These are phyloP conservation scores for Cyclina sinensis DNA, from an alignment of 1,140 invertebrate species.

Conservation along the genomic window DNA sequence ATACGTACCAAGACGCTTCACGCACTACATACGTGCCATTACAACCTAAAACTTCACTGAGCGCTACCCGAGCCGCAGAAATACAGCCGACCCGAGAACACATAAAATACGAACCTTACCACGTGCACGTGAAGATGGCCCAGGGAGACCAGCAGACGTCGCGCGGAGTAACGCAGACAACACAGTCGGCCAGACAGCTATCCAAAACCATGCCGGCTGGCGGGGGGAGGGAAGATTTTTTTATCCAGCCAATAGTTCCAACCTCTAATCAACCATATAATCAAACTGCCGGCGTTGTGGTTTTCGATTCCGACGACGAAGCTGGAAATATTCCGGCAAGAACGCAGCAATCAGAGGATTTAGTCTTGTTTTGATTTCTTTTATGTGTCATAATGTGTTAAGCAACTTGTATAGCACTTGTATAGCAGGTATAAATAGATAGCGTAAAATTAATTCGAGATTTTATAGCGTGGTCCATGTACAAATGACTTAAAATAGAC, in stretches of 20 bases:
- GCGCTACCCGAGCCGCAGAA: background rate
- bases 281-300: slow-evolving; percentile 3
- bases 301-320: slow-evolving; percentile 52
- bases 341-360: background rate
- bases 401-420: too few species aligned
- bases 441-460: too few species aligned
- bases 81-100: background rate
- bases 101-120: slow-evolving; percentile 2
- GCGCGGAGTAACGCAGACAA: slow-evolving; percentile 3
- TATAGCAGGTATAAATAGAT: too few species aligned
- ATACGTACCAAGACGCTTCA: background rate
- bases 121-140: background rate
- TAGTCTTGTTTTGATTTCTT: slow-evolving; percentile 26
- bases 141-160: background rate
- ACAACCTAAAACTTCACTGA: too few species aligned
- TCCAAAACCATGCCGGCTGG: background rate
- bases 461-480: too few species aligned
- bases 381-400: background rate
- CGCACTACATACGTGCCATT: background rate
- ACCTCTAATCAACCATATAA: background rate
- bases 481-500: too few species aligned
- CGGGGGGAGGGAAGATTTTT: background rate
- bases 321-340: slow-evolving; percentile 25
- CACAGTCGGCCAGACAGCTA: background rate
- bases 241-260: background rate